phyloP scores from a whole-genome alignment of 2,113 vertebrate species.

The Gopherus evgoodei region DNA sequence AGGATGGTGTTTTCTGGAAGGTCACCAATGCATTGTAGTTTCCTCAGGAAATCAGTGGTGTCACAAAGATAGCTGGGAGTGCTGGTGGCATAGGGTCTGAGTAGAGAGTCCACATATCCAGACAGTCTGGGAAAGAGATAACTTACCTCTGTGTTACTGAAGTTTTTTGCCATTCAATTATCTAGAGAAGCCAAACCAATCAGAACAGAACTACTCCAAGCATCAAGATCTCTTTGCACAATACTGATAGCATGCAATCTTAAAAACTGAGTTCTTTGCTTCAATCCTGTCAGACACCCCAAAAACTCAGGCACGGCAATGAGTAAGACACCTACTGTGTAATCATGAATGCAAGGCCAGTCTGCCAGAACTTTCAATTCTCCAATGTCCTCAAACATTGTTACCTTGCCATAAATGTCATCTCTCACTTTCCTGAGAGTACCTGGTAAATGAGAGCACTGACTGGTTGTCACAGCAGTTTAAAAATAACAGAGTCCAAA shows the following conservation, averaged over 20 bases:
- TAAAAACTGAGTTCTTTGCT: not conserved
- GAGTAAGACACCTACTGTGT: not conserved
- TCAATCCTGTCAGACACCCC: not conserved
- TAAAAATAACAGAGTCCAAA: not conserved
- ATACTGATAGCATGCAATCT: not conserved
- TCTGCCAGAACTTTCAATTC: accelerated
- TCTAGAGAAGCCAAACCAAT: not conserved
- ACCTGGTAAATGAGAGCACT: not conserved
- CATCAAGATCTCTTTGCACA: not conserved
- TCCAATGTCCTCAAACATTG: not conserved
- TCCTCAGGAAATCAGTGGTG: no score
- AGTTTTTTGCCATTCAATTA: not conserved
- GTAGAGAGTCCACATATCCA: no score
- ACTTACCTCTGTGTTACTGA: no score
- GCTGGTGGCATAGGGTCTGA: no score
- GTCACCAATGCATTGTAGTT: no score
- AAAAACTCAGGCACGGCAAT: not conserved
- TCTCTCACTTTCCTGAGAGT: not conserved
- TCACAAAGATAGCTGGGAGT: no score
- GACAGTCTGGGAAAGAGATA: no score
- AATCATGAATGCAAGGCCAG: not conserved
- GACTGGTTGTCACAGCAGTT: not conserved
- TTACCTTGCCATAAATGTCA: not conserved
- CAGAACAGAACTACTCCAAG: not conserved
- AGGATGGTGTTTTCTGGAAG: no score